Conservation (phyloP, 2,113 vertebrate species). For the Muntiacus reevesi region DNA sequence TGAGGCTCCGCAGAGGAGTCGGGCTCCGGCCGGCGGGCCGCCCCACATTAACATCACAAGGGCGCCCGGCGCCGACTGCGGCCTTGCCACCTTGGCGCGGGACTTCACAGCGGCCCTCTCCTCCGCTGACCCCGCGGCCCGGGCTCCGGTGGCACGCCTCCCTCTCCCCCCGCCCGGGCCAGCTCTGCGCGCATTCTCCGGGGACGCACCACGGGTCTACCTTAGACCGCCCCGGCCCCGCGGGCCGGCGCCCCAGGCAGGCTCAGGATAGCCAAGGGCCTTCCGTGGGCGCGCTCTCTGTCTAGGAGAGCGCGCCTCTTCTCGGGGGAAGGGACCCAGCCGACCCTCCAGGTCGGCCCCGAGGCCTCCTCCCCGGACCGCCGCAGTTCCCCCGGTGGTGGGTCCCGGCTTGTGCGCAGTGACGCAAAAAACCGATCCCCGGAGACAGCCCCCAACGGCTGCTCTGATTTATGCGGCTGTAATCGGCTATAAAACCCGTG, state of each 20-base stretch:
- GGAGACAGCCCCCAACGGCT: constrained; percentile 62
- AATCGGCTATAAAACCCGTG: constrained; percentile 83
- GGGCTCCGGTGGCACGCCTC: background rate
- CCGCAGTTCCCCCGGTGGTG: background rate
- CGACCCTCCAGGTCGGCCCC: background rate
- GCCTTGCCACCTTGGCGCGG: constrained; percentile 58
- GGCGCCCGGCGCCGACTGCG: constrained; percentile 60
- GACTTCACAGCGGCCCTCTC: constrained; percentile 66
- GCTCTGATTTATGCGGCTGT: constrained; percentile 79
- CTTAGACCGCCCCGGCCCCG: too few relatives aligned
- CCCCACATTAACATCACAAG: constrained; percentile 79
- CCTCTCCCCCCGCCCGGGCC: background rate
- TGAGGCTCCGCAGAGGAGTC: constrained; percentile 51
- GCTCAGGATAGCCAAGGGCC: background rate
- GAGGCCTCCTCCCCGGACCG: background rate
- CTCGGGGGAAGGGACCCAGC: background rate
- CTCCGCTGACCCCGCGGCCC: constrained; percentile 62
- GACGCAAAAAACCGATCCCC: constrained; percentile 72
- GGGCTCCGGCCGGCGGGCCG: constrained; percentile 36
- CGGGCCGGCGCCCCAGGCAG: background rate
- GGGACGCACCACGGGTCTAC: background rate
- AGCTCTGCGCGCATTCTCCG: background rate
- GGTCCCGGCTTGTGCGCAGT: constrained; percentile 53
- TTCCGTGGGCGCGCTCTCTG: background rate
- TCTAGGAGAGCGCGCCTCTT: background rate